Conservation (phyloP, 1,140 invertebrate species). For the Pseudobourletiella spinata region DNA sequence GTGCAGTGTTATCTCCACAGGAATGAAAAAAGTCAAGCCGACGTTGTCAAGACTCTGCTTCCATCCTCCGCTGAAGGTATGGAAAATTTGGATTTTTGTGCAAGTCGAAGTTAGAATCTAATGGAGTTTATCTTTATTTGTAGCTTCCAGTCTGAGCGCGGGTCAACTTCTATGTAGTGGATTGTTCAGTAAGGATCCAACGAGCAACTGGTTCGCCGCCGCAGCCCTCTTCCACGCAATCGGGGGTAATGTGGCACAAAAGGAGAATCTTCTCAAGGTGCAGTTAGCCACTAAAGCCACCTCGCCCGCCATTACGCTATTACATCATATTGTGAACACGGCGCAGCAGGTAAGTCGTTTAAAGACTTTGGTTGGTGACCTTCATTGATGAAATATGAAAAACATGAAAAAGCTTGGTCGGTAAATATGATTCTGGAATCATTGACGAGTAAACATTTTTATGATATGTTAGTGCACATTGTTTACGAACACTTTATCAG, state of each 20-base stretch:
- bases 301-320: slow-evolving; percentile 70
- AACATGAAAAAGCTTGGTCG: too few species aligned
- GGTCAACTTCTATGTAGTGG: slow-evolving; percentile 93
- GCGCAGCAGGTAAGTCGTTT: slow-evolving; percentile 55
- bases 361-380: too few species aligned
- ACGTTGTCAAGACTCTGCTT: slow-evolving; percentile 82
- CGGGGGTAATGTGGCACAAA: slow-evolving; percentile 79
- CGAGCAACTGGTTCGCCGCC: slow-evolving; percentile 97
- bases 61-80: slow-evolving; percentile 68
- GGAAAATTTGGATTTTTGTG: too few species aligned
- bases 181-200: slow-evolving; percentile 76
- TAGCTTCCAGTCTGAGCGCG: slow-evolving; percentile 43
- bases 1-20: slow-evolving; percentile 93
- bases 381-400: too few species aligned
- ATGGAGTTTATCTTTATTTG: not conserved
- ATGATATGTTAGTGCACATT: not conserved
- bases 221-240: slow-evolving; percentile 83
- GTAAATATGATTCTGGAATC: too few species aligned
- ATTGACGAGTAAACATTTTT: not conserved
- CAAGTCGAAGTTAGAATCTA: not conserved
- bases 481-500: not conserved
- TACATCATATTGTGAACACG: slow-evolving; percentile 76
- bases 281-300: slow-evolving; percentile 78
- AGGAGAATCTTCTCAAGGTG: slow-evolving; percentile 86
- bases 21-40: slow-evolving; percentile 79